Evolutionary conservation across 1,140 invertebrate species (phyloP).

Genomic region (Neotoxoptera formosana): DNA sequence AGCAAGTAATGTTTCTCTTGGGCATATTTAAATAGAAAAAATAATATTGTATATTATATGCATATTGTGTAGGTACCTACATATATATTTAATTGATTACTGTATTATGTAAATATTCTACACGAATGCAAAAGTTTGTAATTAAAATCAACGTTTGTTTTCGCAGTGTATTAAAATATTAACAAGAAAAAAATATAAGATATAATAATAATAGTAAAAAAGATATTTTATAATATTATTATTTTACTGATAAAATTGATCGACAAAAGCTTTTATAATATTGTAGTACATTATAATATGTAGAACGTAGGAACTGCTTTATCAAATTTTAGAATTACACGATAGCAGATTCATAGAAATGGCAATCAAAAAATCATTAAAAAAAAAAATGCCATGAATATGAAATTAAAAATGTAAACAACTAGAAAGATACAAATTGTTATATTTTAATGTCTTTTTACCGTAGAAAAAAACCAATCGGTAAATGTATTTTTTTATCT

Average conservation of each 20-base stretch:
- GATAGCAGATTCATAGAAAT: neutral
- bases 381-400: neutral
- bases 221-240: neutral
- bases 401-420: neutral
- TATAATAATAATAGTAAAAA: neutral
- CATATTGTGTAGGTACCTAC: neutral
- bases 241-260: no score
- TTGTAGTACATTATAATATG: no score
- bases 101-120: neutral
- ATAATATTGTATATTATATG: neutral
- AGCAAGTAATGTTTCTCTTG: neutral
- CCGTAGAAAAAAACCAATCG: slow-evolving; percentile 6
- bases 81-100: neutral
- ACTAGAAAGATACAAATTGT: neutral
- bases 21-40: neutral
- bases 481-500: slow-evolving; percentile 31
- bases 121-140: neutral
- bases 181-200: neutral
- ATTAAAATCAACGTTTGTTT: neutral
- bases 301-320: neutral
- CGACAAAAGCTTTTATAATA: no score
- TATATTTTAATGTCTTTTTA: slow-evolving; percentile 7
- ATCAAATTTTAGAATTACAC: neutral
- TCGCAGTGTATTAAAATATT: no score
- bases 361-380: no score